Conservation (phyloP, 2,797 vertebrate species). For the Gephyroberyx darwinii region DNA sequence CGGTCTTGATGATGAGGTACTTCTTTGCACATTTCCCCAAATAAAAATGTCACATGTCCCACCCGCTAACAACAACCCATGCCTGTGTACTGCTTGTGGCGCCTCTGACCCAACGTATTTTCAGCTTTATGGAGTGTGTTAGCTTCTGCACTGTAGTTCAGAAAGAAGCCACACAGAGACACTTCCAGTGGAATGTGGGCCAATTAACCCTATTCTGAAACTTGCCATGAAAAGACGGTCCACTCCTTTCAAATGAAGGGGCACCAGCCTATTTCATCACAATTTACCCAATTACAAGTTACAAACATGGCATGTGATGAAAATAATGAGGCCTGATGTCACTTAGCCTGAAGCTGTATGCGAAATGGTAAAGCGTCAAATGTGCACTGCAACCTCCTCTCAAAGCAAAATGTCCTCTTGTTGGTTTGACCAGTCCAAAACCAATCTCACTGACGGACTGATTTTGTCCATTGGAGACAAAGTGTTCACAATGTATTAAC, state of each 20-base stretch:
- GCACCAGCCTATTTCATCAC: conserved; percentile 77
- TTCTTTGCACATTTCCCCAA: conserved; percentile 44
- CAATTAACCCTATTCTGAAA: conserved; percentile 57
- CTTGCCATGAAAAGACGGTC: conserved; percentile 42
- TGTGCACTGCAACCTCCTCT: too few relatives aligned
- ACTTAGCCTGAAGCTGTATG: conserved; percentile 77
- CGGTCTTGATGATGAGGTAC: conserved; percentile 55
- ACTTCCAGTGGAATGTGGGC: conserved; percentile 46
- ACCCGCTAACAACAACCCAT: conserved; percentile 11
- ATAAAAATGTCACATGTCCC: conserved; percentile 53
- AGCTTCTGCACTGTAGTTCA: conserved; percentile 25
- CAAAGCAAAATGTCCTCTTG: too few relatives aligned
- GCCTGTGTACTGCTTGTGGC: conserved; percentile 30
- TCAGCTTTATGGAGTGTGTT: conserved; percentile 41
- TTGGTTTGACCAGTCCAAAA: too few relatives aligned
- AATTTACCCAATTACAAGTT: conserved; percentile 83
- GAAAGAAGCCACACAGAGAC: conserved; percentile 37
- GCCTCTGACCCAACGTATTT: conserved; percentile 26
- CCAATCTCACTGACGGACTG: too few relatives aligned
- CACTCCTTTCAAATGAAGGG: conserved; percentile 40
- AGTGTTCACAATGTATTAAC: too few relatives aligned
- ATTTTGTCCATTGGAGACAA: too few relatives aligned
- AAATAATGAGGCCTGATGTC: conserved; percentile 85
- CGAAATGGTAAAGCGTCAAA: conserved; percentile 73
- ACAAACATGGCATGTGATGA: conserved; percentile 84